phyloP scores from a whole-genome alignment of 2,113 vertebrate species.

The Channa argus region DNA sequence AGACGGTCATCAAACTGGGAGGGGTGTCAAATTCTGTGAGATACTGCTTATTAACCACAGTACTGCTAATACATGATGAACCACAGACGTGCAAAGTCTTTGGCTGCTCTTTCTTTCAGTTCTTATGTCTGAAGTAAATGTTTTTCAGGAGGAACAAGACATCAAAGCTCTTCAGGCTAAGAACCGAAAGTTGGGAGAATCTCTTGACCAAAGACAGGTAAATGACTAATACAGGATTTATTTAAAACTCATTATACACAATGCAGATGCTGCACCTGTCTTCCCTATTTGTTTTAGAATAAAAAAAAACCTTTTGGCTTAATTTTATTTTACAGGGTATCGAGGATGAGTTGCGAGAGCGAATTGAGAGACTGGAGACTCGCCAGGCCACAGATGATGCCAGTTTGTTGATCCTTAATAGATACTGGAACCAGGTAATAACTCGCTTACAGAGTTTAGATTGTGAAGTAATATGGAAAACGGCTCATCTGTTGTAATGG shows the following conservation, averaged over 20 bases:
- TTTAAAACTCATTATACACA: not conserved
- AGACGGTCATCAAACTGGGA: conserved; percentile 96
- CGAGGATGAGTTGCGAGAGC: conserved; percentile 94
- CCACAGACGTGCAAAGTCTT: not conserved
- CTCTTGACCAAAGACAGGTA: conserved; percentile 92
- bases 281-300: not conserved
- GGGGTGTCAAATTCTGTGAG: conserved; percentile 93
- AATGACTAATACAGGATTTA: not conserved
- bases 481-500: not conserved
- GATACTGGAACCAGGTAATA: conserved; percentile 96
- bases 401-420: conserved; percentile 94
- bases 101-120: not conserved
- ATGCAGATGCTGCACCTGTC: not conserved
- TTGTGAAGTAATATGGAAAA: not conserved
- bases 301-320: not conserved
- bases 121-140: not conserved
- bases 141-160: conserved; percentile 93
- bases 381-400: conserved; percentile 96
- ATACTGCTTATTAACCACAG: not conserved
- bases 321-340: conserved; percentile 84
- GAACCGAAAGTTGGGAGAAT: conserved; percentile 94
- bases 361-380: conserved; percentile 93
- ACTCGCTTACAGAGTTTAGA: not conserved
- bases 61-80: not conserved
- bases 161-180: conserved; percentile 94